Evolutionary conservation across 2,797 vertebrate genomes (phyloP).

Genomic region (Myripristis murdjan): DNA sequence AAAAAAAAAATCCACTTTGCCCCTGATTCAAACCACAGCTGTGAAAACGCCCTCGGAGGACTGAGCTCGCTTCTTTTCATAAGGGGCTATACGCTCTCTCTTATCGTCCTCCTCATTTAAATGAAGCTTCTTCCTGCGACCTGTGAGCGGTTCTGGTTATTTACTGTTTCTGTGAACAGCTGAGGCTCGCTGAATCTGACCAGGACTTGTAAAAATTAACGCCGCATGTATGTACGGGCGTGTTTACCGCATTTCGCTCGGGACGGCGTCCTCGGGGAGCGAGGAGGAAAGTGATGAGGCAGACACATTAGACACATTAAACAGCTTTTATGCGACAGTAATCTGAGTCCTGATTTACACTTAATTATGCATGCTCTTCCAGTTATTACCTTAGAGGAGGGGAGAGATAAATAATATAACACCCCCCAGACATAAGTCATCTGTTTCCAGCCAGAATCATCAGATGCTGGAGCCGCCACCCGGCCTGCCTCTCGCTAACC

Average conservation of each 20-base stretch:
- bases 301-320: constrained; percentile 53
- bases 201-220: constrained; percentile 25
- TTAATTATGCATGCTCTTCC: constrained; percentile 58
- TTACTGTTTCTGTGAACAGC: constrained; percentile 23
- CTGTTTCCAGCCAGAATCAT: constrained; percentile 29
- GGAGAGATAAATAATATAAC: constrained; percentile 47
- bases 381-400: constrained; percentile 46
- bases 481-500: background rate
- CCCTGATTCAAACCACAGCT: too few species aligned
- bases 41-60: too few species aligned
- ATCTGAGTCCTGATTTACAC: constrained; percentile 48
- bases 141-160: too few species aligned
- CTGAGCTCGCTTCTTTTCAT: too few species aligned
- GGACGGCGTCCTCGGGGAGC: constrained; percentile 27
- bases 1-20: too few species aligned
- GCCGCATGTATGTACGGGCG: background rate
- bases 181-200: constrained; percentile 16
- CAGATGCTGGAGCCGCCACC: constrained; percentile 11
- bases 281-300: constrained; percentile 30
- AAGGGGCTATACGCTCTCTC: too few species aligned
- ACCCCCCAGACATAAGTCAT: constrained; percentile 28
- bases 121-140: too few species aligned
- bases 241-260: constrained; percentile 25
- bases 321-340: constrained; percentile 50
- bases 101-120: too few species aligned